Conservation (phyloP, 2,888 invertebrate species). For the Phorcus lineatus region DNA sequence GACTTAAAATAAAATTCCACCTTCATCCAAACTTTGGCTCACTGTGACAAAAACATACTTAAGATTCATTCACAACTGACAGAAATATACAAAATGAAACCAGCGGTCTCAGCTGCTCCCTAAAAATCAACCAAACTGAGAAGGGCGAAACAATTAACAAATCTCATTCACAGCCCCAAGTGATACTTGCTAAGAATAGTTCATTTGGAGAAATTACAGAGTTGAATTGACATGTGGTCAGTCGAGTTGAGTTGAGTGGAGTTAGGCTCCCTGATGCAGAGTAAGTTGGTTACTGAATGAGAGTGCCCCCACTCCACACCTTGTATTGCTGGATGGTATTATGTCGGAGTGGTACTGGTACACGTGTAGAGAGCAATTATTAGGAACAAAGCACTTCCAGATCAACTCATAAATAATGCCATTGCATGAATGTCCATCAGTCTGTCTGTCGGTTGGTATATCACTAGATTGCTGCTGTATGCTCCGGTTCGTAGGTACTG, state of each 20-base stretch:
- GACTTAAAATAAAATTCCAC: constrained; percentile 14
- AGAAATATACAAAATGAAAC: constrained; percentile 22
- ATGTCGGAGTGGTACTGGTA: background rate
- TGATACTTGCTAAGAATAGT: background rate
- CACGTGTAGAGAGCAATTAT: background rate
- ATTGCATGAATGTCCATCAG: background rate
- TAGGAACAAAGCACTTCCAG: constrained; percentile 6
- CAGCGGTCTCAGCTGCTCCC: background rate
- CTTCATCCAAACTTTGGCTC: constrained; percentile 6
- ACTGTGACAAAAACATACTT: constrained; percentile 12
- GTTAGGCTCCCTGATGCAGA: too few relatives aligned
- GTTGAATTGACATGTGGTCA: too few relatives aligned
- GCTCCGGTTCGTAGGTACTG: background rate
- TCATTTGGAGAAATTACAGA: background rate
- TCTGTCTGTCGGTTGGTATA: background rate
- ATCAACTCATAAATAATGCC: background rate
- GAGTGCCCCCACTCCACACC: too few relatives aligned
- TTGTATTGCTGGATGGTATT: constrained; percentile 2
- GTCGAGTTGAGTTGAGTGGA: too few relatives aligned
- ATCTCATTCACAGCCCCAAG: constrained; percentile 18
- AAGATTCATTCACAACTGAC: constrained; percentile 19
- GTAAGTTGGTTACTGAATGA: too few relatives aligned
- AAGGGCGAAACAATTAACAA: background rate
- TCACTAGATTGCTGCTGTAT: background rate
- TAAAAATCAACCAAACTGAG: constrained; percentile 6